Evolutionary conservation across 2,797 vertebrate species (phyloP).

Genomic region (Phataginus tetradactyla): DNA sequence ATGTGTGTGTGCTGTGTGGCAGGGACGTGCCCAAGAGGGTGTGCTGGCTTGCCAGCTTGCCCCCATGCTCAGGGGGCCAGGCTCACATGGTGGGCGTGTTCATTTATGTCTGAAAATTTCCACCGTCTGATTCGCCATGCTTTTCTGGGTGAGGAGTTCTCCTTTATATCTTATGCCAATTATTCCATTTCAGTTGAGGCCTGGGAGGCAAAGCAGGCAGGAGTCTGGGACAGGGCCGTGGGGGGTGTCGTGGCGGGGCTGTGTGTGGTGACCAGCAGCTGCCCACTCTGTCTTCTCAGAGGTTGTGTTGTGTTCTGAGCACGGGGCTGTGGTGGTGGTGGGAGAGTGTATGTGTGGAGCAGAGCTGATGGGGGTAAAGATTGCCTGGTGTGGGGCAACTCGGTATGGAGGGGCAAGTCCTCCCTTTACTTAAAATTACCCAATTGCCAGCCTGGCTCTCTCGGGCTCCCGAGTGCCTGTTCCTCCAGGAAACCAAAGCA

Average conservation of each 20-base stretch:
- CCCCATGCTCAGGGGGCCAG: not conserved
- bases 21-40: not conserved
- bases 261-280: constrained; percentile 43
- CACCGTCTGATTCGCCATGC: not conserved
- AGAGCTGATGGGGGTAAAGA: not conserved
- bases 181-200: not conserved
- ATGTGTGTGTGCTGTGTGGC: not conserved
- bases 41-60: not conserved
- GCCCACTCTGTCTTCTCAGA: constrained; percentile 13
- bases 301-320: constrained; percentile 1
- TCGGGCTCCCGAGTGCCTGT: not conserved
- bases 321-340: not conserved
- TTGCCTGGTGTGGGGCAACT: not conserved
- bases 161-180: constrained; percentile 27
- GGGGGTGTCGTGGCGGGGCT: constrained; percentile 10
- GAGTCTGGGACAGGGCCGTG: constrained; percentile 15
- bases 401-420: not conserved
- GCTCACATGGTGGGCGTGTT: not conserved
- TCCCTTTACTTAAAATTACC: not conserved
- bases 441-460: not conserved
- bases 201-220: not conserved
- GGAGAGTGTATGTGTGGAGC: not conserved
- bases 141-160: constrained; percentile 44
- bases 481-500: constrained; percentile 1
- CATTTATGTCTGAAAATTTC: constrained; percentile 54